Percentiles rank a stretch among this genome's conserved stretches.
These are phyloP conservation scores for human DNA, from an alignment of 2,113 vertebrate species.

Conservation along the genomic window DNA sequence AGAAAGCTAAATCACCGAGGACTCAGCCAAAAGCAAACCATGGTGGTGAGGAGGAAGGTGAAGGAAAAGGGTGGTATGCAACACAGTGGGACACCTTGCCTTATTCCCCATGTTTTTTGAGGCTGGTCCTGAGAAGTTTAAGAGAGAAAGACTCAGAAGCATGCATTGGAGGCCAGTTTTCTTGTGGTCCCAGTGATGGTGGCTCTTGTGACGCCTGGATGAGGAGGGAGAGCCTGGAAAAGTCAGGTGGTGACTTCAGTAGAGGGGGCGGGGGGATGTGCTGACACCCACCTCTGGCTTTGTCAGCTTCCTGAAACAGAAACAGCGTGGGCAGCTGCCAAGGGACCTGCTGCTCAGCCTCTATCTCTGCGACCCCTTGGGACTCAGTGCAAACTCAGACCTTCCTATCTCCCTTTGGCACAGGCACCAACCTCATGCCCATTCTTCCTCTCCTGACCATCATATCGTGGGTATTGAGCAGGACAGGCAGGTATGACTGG, in stretches of 20 bases:
- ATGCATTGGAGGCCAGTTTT: neutral
- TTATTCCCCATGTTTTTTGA: neutral
- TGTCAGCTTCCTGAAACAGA: neutral
- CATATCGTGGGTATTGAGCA: rapidly evolving
- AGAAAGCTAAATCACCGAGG: neutral
- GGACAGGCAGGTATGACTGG: neutral
- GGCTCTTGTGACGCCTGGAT: neutral
- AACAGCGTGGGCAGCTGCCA: neutral
- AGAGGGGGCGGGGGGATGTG: no score
- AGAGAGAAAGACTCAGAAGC: neutral
- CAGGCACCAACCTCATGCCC: neutral
- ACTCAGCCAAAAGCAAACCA: neutral
- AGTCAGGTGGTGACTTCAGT: neutral
- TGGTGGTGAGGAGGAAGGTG: neutral
- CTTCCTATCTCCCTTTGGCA: neutral
- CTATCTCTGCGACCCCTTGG: neutral
- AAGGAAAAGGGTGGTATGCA: neutral
- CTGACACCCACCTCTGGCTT: neutral
- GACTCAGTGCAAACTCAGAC: neutral
- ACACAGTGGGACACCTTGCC: neutral
- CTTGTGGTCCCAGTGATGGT: no score
- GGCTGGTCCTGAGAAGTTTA: neutral
- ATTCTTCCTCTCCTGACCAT: neutral
- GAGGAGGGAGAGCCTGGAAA: neutral
- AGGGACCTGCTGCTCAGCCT: neutral